Conservation (phyloP, 2,797 vertebrate genomes). For the Zenarchopterus dispar region DNA sequence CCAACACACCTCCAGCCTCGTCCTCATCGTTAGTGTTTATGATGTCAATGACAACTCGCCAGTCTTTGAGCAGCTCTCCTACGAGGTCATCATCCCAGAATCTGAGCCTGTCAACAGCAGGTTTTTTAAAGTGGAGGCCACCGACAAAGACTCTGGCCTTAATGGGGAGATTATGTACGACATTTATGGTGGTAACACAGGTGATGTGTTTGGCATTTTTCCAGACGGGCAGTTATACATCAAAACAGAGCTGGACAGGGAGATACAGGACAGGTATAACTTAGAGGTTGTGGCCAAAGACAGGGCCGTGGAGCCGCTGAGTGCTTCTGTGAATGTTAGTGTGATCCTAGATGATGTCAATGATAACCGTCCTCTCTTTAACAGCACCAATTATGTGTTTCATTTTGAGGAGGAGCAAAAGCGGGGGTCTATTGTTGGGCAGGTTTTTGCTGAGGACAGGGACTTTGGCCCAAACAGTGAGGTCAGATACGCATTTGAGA, state of each 20-base stretch:
- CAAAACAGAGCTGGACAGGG: constrained; percentile 94
- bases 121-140: constrained; percentile 94
- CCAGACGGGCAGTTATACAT: constrained; percentile 97
- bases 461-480: constrained; percentile 95
- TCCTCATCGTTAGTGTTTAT: constrained; percentile 92
- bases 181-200: constrained; percentile 89
- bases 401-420: constrained; percentile 93
- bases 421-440: constrained; percentile 88
- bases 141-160: constrained; percentile 92
- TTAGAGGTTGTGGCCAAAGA: constrained; percentile 91
- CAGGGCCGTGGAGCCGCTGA: constrained; percentile 92
- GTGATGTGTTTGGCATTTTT: constrained; percentile 94
- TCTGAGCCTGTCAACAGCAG: constrained; percentile 95
- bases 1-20: constrained; percentile 86
- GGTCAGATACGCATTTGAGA: constrained; percentile 92
- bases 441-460: constrained; percentile 91
- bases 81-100: constrained; percentile 93
- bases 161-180: constrained; percentile 95
- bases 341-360: constrained; percentile 95
- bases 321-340: constrained; percentile 91
- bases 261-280: constrained; percentile 91
- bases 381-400: constrained; percentile 97
- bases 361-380: constrained; percentile 96
- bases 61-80: constrained; percentile 95
- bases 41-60: constrained; percentile 97